Evolutionary conservation across 30 jellyfish, hydroid and myxozoan genomes (phyloP).

Genomic region (Nemopilema nomurai): DNA sequence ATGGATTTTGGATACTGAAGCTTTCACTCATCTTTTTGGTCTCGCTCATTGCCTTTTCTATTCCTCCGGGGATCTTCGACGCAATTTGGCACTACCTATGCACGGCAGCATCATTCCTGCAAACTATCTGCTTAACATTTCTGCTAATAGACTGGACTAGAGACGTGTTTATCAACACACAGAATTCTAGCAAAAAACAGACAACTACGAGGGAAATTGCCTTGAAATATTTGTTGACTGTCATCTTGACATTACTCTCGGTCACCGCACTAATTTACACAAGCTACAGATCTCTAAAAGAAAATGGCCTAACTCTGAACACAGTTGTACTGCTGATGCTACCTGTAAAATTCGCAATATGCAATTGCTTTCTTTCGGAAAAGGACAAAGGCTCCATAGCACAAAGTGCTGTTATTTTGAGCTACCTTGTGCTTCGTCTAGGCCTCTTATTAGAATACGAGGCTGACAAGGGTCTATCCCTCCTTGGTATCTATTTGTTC

Average conservation of each 20-base stretch:
- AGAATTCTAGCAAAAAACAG: background rate
- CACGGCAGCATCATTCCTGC: conserved; percentile 28
- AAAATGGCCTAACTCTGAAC: background rate
- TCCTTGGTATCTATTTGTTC: background rate
- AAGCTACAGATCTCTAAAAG: background rate
- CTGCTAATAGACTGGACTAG: conserved; percentile 62
- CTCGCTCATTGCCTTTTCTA: conserved; percentile 76
- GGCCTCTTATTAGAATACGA: conserved; percentile 26
- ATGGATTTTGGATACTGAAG: conserved; percentile 97
- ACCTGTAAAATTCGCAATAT: background rate
- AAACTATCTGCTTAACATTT: conserved; percentile 34
- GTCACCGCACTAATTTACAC: conserved; percentile 11
- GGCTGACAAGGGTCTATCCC: background rate
- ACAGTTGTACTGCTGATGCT: background rate
- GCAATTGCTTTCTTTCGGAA: background rate
- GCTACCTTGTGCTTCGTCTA: conserved; percentile 27
- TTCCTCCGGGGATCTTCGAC: conserved; percentile 90
- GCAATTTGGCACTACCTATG: conserved; percentile 66
- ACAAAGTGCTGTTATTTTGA: conserved; percentile 3
- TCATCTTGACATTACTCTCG: background rate
- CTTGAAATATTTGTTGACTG: background rate
- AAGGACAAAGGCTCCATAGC: background rate
- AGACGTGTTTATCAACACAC: conserved; percentile 4
- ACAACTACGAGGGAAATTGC: background rate
- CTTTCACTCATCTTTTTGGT: conserved; percentile 59